These are phyloP conservation scores for Synanceia verrucosa DNA, from an alignment of 2,797 vertebrate species.

Conservation along the genomic window DNA sequence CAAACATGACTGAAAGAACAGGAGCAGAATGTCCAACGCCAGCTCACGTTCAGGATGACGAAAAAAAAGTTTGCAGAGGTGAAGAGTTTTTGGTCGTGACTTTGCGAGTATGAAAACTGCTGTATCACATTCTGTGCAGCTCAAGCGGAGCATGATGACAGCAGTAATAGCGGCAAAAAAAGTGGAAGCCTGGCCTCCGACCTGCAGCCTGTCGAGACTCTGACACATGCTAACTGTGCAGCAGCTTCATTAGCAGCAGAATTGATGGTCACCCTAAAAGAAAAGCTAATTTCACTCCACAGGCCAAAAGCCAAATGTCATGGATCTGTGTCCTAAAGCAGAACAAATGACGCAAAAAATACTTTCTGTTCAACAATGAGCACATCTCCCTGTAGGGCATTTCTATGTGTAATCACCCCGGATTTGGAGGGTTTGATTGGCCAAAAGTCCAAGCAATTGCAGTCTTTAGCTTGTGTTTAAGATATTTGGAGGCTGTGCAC, in stretches of 20 bases:
- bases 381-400: background rate
- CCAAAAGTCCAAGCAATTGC: slow-evolving; percentile 24
- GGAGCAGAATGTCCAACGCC: background rate
- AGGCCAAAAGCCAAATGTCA: slow-evolving; percentile 22
- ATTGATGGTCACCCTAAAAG: slow-evolving; percentile 54
- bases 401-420: slow-evolving; percentile 7
- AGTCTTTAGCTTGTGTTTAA: slow-evolving; percentile 49
- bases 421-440: slow-evolving; percentile 34
- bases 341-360: slow-evolving; percentile 14
- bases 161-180: slow-evolving; percentile 27
- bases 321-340: slow-evolving; percentile 19
- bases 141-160: slow-evolving; percentile 24
- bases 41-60: background rate
- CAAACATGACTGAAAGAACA: background rate
- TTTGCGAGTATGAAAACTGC: slow-evolving; percentile 25
- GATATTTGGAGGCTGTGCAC: slow-evolving; percentile 36
- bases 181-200: slow-evolving; percentile 34
- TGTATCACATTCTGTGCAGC: slow-evolving; percentile 21
- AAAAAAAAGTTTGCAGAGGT: background rate
- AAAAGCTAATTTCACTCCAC: slow-evolving; percentile 39
- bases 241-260: slow-evolving; percentile 63
- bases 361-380: slow-evolving; percentile 5
- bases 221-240: slow-evolving; percentile 45
- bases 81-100: slow-evolving; percentile 6
- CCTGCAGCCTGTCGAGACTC: slow-evolving; percentile 32